A percentile compares a stretch with the other conserved stretches of the same genome.
These are phyloP conservation scores for Poeciliopsis presidionis DNA, from an alignment of 2,797 vertebrate species.

Conservation along the genomic window DNA sequence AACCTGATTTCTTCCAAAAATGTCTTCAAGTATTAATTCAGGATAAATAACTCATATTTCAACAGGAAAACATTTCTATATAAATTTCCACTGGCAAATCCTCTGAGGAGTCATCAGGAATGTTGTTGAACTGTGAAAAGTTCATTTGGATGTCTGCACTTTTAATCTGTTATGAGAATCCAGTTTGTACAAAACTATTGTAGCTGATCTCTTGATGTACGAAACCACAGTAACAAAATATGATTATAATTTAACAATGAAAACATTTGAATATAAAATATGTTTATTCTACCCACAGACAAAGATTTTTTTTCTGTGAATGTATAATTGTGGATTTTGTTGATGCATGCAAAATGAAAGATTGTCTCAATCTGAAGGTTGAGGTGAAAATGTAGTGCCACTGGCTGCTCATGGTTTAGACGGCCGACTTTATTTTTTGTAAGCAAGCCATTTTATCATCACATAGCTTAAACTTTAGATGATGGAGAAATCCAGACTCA, in stretches of 20 bases:
- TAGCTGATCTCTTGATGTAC: background rate
- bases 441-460: background rate
- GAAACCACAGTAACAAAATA: background rate
- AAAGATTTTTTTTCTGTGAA: background rate
- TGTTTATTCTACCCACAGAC: slow-evolving; percentile 4
- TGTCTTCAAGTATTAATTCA: background rate
- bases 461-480: background rate
- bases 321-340: background rate
- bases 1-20: background rate
- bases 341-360: background rate
- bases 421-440: background rate
- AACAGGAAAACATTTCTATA: background rate
- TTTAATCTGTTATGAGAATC: background rate
- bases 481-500: background rate
- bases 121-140: background rate
- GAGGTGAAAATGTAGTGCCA: background rate
- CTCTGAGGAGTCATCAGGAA: background rate
- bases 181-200: background rate
- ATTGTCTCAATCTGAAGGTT: background rate
- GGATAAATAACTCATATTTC: background rate
- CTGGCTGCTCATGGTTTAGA: background rate
- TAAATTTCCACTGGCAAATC: background rate
- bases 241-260: background rate
- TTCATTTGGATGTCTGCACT: background rate
- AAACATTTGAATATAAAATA: background rate